phyloP scores from a whole-genome alignment of 2,797 vertebrate genomes.

The Octomys mimax region DNA sequence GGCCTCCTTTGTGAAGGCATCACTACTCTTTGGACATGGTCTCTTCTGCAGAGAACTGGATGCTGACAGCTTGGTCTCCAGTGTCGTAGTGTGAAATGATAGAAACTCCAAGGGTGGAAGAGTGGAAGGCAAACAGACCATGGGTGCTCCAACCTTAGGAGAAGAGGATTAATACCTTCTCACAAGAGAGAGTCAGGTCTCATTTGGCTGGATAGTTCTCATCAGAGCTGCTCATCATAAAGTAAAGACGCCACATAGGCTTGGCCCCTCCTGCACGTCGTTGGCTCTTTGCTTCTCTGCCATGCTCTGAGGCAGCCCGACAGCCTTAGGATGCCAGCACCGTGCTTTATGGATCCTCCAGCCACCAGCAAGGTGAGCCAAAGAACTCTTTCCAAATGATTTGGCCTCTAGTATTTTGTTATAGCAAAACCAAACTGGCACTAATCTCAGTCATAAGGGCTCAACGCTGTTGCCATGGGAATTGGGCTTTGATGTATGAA shows the following conservation, averaged over 20 bases:
- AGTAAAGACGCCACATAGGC: neutral
- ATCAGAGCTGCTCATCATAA: neutral
- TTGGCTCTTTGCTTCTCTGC: neutral
- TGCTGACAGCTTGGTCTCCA: neutral
- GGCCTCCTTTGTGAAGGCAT: neutral
- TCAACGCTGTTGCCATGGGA: neutral
- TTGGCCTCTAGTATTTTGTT: neutral
- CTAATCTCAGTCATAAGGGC: neutral
- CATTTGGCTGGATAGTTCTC: neutral
- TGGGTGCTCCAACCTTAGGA: no score
- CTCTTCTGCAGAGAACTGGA: neutral
- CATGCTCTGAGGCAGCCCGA: neutral
- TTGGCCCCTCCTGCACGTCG: neutral
- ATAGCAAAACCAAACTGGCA: neutral
- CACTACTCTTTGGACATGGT: neutral
- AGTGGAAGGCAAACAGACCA: neutral
- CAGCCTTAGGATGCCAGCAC: neutral
- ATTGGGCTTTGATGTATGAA: neutral
- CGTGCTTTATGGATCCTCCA: neutral
- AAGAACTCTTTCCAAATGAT: neutral
- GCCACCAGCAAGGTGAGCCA: neutral
- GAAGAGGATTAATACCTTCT: neutral
- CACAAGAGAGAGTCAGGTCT: neutral
- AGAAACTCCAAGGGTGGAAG: neutral
- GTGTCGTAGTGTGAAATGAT: neutral